Evolutionary conservation across 2,888 invertebrate species (phyloP), one percentile per base, ranked within the genome.

Genomic region (Pristionchus arcanus): DNA sequence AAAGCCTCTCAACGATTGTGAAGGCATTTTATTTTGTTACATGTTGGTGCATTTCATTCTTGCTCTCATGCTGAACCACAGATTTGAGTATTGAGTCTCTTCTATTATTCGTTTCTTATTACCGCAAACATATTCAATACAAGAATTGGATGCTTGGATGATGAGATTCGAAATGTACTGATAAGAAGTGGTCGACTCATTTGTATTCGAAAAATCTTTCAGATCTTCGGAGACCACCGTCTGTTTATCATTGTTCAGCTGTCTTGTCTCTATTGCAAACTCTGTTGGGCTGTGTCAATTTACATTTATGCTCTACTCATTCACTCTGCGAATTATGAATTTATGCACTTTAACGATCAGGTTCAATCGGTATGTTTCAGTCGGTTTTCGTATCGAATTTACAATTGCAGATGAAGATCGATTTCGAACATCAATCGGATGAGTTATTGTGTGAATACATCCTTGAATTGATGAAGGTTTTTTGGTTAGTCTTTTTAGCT

Each of bases 241-340:
- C 63, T 86, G 13, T 63, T 86, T 63, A 86, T 63, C 16, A 86
- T 86, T 31, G 15, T 86, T 28, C 63, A 63, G 21, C 7, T 66
- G 16, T 21, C 34, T 7, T 15, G 49, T 86, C 66, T 86, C 4
- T 86, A 86, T 31, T n/a, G 42, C 34, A 31, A 49, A 2, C 63
- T 86, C 59, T 59, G 42, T 7, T 85, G 85, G 85, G 53, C 55
- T 15, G 85, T 85, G 13, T 15, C 85, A n/a, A 31, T 85, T n/a
- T 85, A 37, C 85, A 85, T 85, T n/a, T 85, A 37, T n/a, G 28
- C 59, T 2, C 37, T 85, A 7, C 85, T 85, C 28, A 34, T 85
- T 85, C 85, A 85, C 31, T 53, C 85, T 19, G 42, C 55, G 21
- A 28, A 85, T 16, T 85, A 55, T 21, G 86, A 59, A 66, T 59